phyloP scores from a whole-genome alignment of 1,140 invertebrate species.

The Chlorops oryzae region DNA sequence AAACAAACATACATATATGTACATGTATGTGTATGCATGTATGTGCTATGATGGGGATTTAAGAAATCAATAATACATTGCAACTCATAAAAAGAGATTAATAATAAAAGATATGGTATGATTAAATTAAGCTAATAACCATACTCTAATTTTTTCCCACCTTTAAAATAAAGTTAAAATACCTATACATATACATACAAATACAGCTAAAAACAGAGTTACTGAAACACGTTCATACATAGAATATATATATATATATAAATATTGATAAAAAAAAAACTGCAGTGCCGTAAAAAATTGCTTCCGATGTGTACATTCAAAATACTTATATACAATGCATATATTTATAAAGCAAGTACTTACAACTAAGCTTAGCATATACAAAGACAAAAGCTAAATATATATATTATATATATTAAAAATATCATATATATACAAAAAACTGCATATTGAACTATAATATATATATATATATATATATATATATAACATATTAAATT shows the following conservation, averaged over 20 bases:
- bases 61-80: constrained; percentile 16
- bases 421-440: constrained; percentile 29
- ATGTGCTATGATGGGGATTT: too few species aligned
- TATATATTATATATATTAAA: constrained; percentile 7
- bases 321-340: constrained; percentile 6
- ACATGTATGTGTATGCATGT: too few species aligned
- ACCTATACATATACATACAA: constrained; percentile 18
- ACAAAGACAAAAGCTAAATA: too few species aligned
- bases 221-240: neutral
- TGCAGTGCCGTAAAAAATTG: too few species aligned
- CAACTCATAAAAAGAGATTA: neutral
- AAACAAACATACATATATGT: too few species aligned
- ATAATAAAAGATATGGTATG: constrained; percentile 15
- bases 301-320: constrained; percentile 13
- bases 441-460: constrained; percentile 17
- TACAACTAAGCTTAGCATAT: too few species aligned
- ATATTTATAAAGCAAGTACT: constrained; percentile 17
- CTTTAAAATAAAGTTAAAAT: too few species aligned
- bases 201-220: neutral
- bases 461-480: constrained; percentile 27
- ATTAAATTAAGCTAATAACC: constrained; percentile 3
- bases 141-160: too few species aligned
- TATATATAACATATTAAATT: too few species aligned
- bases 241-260: neutral
- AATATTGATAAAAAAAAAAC: neutral